These are phyloP conservation scores for Neodiprion pinetum DNA, from an alignment of 1,140 invertebrate species.

Conservation along the genomic window DNA sequence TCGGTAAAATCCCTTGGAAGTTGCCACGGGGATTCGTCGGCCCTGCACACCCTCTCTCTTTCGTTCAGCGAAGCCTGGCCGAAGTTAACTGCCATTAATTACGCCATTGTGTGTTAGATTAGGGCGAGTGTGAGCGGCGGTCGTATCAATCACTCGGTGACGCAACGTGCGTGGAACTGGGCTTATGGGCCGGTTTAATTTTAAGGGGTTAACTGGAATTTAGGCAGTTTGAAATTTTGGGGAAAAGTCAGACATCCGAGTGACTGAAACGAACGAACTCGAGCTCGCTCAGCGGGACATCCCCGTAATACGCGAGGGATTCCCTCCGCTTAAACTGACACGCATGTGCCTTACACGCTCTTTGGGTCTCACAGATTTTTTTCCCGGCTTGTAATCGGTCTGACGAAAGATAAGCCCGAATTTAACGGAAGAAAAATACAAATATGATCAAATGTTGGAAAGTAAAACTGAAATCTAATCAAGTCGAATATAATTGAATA, in stretches of 20 bases:
- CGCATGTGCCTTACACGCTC: not conserved
- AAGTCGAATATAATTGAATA: no score
- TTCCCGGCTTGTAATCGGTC: no score
- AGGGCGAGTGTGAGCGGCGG: not conserved
- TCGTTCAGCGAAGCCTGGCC: not conserved
- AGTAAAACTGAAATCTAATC: no score
- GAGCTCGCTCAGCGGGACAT: not conserved
- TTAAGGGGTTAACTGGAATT: slow-evolving; percentile 4
- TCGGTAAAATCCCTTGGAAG: not conserved
- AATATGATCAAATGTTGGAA: no score
- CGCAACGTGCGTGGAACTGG: not conserved
- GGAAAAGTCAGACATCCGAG: not conserved
- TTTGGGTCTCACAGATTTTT: no score
- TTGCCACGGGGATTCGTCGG: not conserved
- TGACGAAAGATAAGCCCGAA: no score
- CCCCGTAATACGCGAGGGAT: not conserved
- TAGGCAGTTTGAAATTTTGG: not conserved
- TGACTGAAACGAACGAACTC: not conserved
- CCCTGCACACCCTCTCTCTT: not conserved
- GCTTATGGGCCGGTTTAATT: not conserved
- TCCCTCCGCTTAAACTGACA: not conserved
- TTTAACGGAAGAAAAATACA: no score
- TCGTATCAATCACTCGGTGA: slow-evolving; percentile 2
- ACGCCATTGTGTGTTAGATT: slow-evolving; percentile 10
- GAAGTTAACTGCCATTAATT: slow-evolving; percentile 28